Conservation (phyloP, 2,888 invertebrate species). For the Aleiodes leptofemur region DNA sequence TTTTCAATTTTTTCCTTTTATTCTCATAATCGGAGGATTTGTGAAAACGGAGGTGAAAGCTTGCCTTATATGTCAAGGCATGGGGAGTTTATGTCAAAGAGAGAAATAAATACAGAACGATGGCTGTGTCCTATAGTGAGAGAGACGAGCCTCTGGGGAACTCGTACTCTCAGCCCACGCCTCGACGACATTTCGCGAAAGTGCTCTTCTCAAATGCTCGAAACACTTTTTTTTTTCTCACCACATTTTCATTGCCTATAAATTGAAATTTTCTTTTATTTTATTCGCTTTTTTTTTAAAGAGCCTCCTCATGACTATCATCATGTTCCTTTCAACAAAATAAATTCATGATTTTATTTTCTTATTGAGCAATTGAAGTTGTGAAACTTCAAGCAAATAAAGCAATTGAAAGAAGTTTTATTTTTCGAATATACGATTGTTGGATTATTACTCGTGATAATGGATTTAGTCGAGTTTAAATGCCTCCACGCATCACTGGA, state of each 20-base stretch:
- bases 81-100: conserved; percentile 38
- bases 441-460: conserved; percentile 27
- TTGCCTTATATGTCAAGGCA: conserved; percentile 52
- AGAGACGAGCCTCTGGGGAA: conserved; percentile 47
- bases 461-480: conserved; percentile 47
- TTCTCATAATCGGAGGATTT: conserved; percentile 20
- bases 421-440: not conserved
- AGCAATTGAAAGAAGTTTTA: not conserved
- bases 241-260: not conserved
- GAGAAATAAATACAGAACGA: conserved; percentile 1
- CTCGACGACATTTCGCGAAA: conserved; percentile 45
- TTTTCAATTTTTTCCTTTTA: too few relatives aligned
- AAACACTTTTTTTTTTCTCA: conserved; percentile 31
- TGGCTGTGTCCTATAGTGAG: conserved; percentile 38
- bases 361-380: not conserved
- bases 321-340: not conserved
- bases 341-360: not conserved
- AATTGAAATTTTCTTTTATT: not conserved
- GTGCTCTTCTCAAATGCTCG: conserved; percentile 16
- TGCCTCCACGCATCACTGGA: conserved; percentile 57
- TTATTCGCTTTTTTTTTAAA: too few relatives aligned
- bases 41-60: conserved; percentile 54
- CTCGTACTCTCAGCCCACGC: conserved; percentile 54
- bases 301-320: too few relatives aligned
- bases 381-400: not conserved